Base-by-base conservation (phyloP, 2,113 vertebrate genomes). In the Lethenteron reissneri region DNA sequence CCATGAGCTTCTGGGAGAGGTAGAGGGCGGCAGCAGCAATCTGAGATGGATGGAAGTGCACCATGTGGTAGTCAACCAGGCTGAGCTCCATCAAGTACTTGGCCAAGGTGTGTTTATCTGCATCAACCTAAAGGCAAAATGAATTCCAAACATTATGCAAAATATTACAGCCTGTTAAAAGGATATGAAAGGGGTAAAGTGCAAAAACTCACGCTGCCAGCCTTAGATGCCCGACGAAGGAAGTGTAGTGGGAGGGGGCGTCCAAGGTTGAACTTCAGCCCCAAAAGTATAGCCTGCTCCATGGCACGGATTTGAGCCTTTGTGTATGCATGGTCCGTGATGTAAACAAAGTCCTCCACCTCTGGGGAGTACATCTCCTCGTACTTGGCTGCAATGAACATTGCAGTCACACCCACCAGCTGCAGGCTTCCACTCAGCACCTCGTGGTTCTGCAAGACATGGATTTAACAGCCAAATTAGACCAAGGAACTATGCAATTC, bases 331-430 rank as follows among this genome's bases (percentile, higher is more conserved):
- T 78, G 7, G 74, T 86, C 80, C 0, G 85, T 89, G 71, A 87
- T 75, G 12, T 76, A 84, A 58, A 77, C 80, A 70, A 92, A 86
- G 71, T 88, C 83, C 0, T 74, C 80, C n/a, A 86, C 80, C 76
- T 78, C 72, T 0, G 83, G 85, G 3, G 83, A 82, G 75, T 80
- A 80, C 75, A 83, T 80, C 77, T 92, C 89, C 78, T 90, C 83
- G 0, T 88, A 91, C 76, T 91, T 96, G 72, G 86, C 85, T n/a
- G 87, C 87, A 72, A 88, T 74, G 19, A 92, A 87, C 85, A 90
- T 84, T 62, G 86, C 83, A 0, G 87, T 84, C n/a, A 89, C 80
- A 0, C 86, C 87, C 41, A 89, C 83, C 11, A 95, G 80, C 78
- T 87, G 86, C 57, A 94, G 76, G 69, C 79, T 79, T 56, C 76